phyloP scores from a whole-genome alignment of 2,113 vertebrate species.

The Argyrosomus japonicus region DNA sequence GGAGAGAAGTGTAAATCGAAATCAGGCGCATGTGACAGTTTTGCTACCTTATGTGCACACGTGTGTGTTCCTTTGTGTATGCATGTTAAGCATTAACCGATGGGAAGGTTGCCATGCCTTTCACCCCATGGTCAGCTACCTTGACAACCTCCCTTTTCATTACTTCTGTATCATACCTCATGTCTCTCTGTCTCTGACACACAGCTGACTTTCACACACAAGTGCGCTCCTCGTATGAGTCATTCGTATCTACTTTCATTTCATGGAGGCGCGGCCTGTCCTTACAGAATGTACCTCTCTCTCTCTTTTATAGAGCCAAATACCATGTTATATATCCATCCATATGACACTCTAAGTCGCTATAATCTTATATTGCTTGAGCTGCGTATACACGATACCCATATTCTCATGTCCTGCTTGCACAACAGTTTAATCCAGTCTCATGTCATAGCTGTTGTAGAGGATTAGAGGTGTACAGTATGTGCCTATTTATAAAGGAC shows the following conservation, averaged over 20 bases:
- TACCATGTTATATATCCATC: conserved; percentile 34
- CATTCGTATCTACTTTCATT: conserved; percentile 57
- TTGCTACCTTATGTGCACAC: conserved; percentile 30
- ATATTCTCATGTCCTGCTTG: conserved; percentile 15
- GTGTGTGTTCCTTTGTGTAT: conserved; percentile 22
- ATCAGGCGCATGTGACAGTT: conserved; percentile 26
- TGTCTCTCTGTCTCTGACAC: conserved; percentile 2
- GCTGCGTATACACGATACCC: conserved; percentile 19
- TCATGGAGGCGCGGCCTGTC: conserved; percentile 15
- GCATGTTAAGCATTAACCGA: conserved; percentile 58
- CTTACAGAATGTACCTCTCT: conserved; percentile 16
- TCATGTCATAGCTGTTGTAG: conserved; percentile 20
- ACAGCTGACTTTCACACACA: conserved; percentile 51
- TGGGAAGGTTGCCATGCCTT: conserved; percentile 22
- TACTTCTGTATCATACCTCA: conserved; percentile 13
- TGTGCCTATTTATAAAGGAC: conserved; percentile 19
- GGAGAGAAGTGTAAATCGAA: conserved; percentile 38
- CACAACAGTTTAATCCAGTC: conserved; percentile 32
- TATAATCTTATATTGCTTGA: conserved; percentile 27
- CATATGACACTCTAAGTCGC: conserved; percentile 18
- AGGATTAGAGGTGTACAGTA: conserved; percentile 12
- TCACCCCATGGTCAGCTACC: conserved; percentile 31
- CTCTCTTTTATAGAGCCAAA: conserved; percentile 48
- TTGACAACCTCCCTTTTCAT: background rate
- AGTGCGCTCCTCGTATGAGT: conserved; percentile 20